A percentile compares a stretch with the other conserved stretches of the same genome.
These are phyloP conservation scores for Sus scrofa DNA, from an alignment of 2,113 vertebrate species.

Conservation along the genomic window T2T-Sscrofa CM000819.6:97878001-97878500, in stretches of 20 bases:
- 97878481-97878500: not conserved
- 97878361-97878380: conserved; percentile 51
- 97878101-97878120: conserved; percentile 6
- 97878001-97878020: not conserved
- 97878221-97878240: conserved; percentile 44
- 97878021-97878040: not conserved
- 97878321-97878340: conserved; percentile 56
- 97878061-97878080: not conserved
- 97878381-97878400: conserved; percentile 40
- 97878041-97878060: not conserved
- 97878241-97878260: conserved; percentile 68
- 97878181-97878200: not conserved
- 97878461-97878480: not conserved
- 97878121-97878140: not conserved
- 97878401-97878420: conserved; percentile 21
- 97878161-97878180: conserved; percentile 48
- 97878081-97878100: conserved; percentile 1
- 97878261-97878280: conserved; percentile 63
- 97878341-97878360: not conserved
- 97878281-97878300: conserved; percentile 42
- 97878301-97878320: conserved; percentile 60
- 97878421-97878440: not conserved
- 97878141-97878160: conserved; percentile 32
- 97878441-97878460: not conserved
- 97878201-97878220: conserved; percentile 40